phyloP scores from a whole-genome alignment of 2,888 invertebrate genomes.

The Drosophila multiciliata region DNA sequence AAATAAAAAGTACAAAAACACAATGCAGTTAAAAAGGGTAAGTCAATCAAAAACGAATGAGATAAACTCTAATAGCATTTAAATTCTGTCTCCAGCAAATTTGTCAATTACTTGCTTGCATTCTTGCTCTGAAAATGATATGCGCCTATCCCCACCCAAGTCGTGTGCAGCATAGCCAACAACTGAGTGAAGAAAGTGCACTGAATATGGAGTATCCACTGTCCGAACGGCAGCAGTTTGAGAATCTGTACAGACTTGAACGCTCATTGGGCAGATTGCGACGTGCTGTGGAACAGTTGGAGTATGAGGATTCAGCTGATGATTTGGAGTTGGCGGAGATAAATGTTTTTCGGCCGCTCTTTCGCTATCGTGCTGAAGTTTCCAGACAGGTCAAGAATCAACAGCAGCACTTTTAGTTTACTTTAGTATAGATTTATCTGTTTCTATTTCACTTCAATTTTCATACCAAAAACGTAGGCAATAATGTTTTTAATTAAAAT shows the following conservation, averaged over 20 bases:
- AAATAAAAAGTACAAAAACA: slow-evolving; percentile 13
- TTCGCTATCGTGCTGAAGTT: slow-evolving; percentile 81
- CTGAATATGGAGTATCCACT: slow-evolving; percentile 6
- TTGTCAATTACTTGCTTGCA: slow-evolving; percentile 40
- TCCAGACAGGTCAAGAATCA: slow-evolving; percentile 65
- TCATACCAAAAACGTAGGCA: slow-evolving; percentile 55
- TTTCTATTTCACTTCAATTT: slow-evolving; percentile 25
- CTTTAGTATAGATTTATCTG: slow-evolving; percentile 4
- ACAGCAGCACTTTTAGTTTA: slow-evolving; percentile 38
- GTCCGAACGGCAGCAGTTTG: slow-evolving; percentile 16
- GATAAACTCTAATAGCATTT: background rate
- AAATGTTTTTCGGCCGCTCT: slow-evolving; percentile 83
- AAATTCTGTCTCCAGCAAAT: slow-evolving; percentile 27
- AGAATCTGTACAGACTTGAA: slow-evolving; percentile 46
- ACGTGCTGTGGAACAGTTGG: slow-evolving; percentile 59
- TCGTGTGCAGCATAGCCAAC: slow-evolving; percentile 21
- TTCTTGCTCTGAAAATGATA: slow-evolving; percentile 26
- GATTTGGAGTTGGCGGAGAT: slow-evolving; percentile 83
- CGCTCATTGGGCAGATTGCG: slow-evolving; percentile 50
- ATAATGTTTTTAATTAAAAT: slow-evolving; percentile 16
- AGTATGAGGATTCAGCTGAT: slow-evolving; percentile 66
- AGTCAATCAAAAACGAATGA: background rate
- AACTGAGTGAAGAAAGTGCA: slow-evolving; percentile 30
- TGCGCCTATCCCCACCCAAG: slow-evolving; percentile 40
- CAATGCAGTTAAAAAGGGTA: slow-evolving; percentile 50